Evolutionary conservation across 2,113 vertebrate species (phyloP), one percentile per base, ranked within the genome.

Genomic region (Spea bombifrons): DNA sequence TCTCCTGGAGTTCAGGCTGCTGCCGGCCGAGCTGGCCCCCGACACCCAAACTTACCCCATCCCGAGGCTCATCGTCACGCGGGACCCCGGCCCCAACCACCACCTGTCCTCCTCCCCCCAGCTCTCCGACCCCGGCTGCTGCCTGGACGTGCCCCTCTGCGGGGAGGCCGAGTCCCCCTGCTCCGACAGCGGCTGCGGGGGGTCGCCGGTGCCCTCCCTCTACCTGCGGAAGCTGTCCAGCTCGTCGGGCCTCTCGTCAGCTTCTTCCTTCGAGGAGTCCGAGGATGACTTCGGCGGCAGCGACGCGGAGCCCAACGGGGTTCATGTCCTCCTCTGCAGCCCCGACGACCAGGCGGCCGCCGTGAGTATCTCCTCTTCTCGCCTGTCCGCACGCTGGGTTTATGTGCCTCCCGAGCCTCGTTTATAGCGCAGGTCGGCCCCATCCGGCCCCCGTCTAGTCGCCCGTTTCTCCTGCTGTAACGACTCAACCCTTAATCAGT

Each of bases 211-310:
- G 0, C 87, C 90, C 7, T 89, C 86, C 55, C 84, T 89, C 0
- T 86, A 86, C 0, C 85, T 82, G 2, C 87, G 92, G 73, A 92
- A 92, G 80, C 87, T 93, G 44, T 93, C 92, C 80, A 92, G 89
- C 82, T 93, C 90, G 0, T 94, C 93, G 1, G 90, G 93, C 67
- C 88, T 94, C 59, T 96, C 94, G 8, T 95, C 94, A 3, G 92
- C 93, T 50, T 95, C 94, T 4, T 96, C 94, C 48, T 96, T 95
- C 69, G 94, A 96, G 78, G 94, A 95, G 80, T 95, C 94, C 0
- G 95, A 96, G 83, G 94, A 96, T 82, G 94, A 96, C 75, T 91
- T 92, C 85, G 91, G 91, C 7, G 85, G 90, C 12, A 95, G 92
- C 75, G 93, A 93, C 57, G 87, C 90, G 73, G 94, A 94, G 83